phyloP scores from a whole-genome alignment of 2,113 vertebrate species.

The Oxygymnocypris stewartii region DNA sequence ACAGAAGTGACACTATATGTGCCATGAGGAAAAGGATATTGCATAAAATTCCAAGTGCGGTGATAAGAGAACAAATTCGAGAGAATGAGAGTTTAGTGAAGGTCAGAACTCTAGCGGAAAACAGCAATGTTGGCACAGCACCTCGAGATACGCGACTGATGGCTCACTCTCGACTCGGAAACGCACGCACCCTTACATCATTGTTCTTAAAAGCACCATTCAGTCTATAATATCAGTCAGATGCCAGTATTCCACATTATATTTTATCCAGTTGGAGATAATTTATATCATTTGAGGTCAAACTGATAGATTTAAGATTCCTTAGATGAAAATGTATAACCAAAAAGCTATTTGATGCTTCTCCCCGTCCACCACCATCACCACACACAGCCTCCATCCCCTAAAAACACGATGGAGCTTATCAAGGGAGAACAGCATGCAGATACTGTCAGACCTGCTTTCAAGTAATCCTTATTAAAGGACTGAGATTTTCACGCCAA shows the following conservation, averaged over 20 bases:
- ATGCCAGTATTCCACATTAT: slow-evolving; percentile 40
- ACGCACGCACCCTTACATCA: slow-evolving; percentile 45
- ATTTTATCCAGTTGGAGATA: slow-evolving; percentile 53
- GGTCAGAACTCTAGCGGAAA: slow-evolving; percentile 52
- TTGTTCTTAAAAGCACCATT: slow-evolving; percentile 48
- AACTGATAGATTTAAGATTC: slow-evolving; percentile 68
- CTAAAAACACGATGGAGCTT: slow-evolving; percentile 64
- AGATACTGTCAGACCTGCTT: slow-evolving; percentile 76
- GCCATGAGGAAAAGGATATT: slow-evolving; percentile 47
- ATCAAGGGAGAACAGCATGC: slow-evolving; percentile 75
- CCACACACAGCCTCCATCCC: slow-evolving; percentile 34
- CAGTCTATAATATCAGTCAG: slow-evolving; percentile 37
- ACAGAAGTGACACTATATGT: slow-evolving; percentile 45
- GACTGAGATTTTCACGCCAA: slow-evolving; percentile 70
- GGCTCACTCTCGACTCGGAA: slow-evolving; percentile 41
- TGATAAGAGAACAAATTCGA: slow-evolving; percentile 55
- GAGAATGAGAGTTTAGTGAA: slow-evolving; percentile 57
- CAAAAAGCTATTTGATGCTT: slow-evolving; percentile 65
- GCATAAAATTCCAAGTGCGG: slow-evolving; percentile 50
- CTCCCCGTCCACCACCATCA: slow-evolving; percentile 30
- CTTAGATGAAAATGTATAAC: slow-evolving; percentile 64
- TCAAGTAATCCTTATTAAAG: slow-evolving; percentile 76
- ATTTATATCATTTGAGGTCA: slow-evolving; percentile 68
- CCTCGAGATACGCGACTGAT: slow-evolving; percentile 39
- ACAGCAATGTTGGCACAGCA: slow-evolving; percentile 45